A percentile compares a stretch with the other conserved stretches of the same genome.
Conservation (phyloP, 1,140 invertebrate species). For the Drosophila malerkotliana region DNA sequence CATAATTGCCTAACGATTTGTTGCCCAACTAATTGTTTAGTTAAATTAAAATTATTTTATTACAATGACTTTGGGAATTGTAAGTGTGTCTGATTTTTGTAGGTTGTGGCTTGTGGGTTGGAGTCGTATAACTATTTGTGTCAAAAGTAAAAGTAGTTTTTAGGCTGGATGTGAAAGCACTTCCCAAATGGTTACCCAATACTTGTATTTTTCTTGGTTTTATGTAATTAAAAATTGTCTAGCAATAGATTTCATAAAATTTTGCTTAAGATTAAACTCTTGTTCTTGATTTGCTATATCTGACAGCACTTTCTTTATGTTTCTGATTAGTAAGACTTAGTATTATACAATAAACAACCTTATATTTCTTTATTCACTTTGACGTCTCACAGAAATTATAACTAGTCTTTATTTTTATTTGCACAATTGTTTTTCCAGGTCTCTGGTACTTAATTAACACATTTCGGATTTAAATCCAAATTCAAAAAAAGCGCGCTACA, state of each 20-base stretch:
- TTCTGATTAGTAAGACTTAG: not conserved
- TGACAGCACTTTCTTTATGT: not conserved
- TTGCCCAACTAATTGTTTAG: slow-evolving; percentile 23
- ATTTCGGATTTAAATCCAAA: slow-evolving; percentile 16
- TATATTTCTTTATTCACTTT: slow-evolving; percentile 8
- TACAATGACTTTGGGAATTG: slow-evolving; percentile 2
- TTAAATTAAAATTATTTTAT: slow-evolving; percentile 24
- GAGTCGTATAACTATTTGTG: not conserved
- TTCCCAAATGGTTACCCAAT: slow-evolving; percentile 5
- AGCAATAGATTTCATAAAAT: too few species aligned
- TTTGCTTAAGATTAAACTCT: too few species aligned
- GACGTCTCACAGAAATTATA: not conserved
- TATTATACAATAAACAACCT: not conserved
- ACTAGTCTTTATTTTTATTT: not conserved
- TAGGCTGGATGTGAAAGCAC: slow-evolving; percentile 7
- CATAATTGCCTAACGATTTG: slow-evolving; percentile 31
- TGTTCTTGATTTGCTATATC: not conserved
- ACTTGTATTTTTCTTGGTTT: not conserved
- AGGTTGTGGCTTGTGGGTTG: not conserved
- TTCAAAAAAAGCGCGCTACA: slow-evolving; percentile 7
- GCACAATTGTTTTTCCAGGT: slow-evolving; percentile 4
- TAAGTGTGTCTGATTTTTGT: not conserved
- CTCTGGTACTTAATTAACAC: slow-evolving; percentile 12
- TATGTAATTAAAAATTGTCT: too few species aligned
- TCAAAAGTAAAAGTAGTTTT: slow-evolving; percentile 30